phyloP scores from a whole-genome alignment of 2,888 invertebrate species.

The Lepetodrilus schrolli region DNA sequence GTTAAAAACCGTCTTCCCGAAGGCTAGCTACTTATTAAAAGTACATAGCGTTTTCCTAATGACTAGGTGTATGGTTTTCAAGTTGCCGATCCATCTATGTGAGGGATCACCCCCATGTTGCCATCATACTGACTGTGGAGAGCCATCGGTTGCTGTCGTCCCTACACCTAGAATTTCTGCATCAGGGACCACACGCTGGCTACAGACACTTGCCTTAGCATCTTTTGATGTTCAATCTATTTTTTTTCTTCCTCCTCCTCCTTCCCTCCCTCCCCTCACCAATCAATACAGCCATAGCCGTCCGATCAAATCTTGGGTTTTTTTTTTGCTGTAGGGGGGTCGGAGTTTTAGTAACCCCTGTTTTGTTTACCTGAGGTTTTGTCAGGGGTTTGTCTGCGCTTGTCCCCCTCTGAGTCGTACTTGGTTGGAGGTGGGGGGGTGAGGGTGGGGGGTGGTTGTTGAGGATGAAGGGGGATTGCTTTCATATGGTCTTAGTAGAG shows the following conservation, averaged over 20 bases:
- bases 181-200: background rate
- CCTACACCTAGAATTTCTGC: constrained; percentile 17
- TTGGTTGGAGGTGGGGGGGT: too few species aligned
- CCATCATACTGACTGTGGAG: background rate
- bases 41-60: constrained; percentile 20
- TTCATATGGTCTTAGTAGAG: constrained; percentile 1
- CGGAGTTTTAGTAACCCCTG: constrained; percentile 5
- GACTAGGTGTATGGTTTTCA: constrained; percentile 25
- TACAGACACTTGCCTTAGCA: background rate
- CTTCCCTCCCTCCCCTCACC: too few species aligned
- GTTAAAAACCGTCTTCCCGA: constrained; percentile 19
- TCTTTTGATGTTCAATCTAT: background rate
- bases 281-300: background rate
- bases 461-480: constrained; percentile 15
- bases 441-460: too few species aligned
- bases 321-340: background rate
- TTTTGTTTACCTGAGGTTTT: background rate
- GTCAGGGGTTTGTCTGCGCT: background rate
- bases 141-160: background rate
- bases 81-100: background rate
- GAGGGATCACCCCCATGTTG: constrained; percentile 12
- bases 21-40: constrained; percentile 21
- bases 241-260: too few species aligned
- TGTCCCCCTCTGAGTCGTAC: constrained; percentile 1
- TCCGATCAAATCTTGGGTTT: background rate